phyloP scores from a whole-genome alignment of 2,888 invertebrate genomes.

The Himalopsyche tibetana region DNA sequence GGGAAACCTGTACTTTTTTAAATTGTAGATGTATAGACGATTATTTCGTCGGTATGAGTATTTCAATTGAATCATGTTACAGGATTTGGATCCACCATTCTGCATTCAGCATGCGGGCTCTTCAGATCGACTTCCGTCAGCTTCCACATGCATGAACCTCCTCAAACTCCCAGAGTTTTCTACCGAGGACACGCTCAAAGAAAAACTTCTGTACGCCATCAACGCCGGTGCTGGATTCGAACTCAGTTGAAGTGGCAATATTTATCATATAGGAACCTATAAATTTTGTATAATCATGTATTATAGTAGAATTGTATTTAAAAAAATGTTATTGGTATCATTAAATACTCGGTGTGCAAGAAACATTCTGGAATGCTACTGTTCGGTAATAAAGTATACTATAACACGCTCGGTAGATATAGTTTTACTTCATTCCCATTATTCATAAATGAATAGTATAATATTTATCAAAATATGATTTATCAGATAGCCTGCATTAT shows the following conservation, averaged over 20 bases:
- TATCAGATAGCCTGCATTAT: not conserved
- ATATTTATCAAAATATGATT: not conserved
- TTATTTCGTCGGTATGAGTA: not conserved
- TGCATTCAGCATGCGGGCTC: constrained; percentile 96
- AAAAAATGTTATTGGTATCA: constrained; percentile 2
- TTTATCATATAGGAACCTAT: not conserved
- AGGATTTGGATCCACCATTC: constrained; percentile 97
- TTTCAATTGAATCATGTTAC: constrained; percentile 65
- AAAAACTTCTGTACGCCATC: constrained; percentile 94
- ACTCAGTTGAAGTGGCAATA: constrained; percentile 81
- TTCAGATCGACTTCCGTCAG: constrained; percentile 94
- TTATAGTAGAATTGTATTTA: constrained; percentile 6
- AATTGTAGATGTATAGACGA: not conserved
- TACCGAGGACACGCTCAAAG: constrained; percentile 84
- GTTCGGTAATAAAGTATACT: constrained; percentile 15
- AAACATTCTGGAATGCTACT: not conserved
- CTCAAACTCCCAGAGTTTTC: constrained; percentile 95
- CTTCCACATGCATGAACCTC: constrained; percentile 98
- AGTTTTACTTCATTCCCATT: constrained; percentile 5
- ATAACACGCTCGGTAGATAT: not conserved
- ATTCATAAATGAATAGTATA: not conserved
- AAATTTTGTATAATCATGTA: constrained; percentile 34
- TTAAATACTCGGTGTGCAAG: not conserved
- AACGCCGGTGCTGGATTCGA: constrained; percentile 98
- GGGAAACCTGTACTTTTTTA: not conserved